Conservation (phyloP, 2,113 vertebrate genomes). For the Telmatochromis sp. region DNA sequence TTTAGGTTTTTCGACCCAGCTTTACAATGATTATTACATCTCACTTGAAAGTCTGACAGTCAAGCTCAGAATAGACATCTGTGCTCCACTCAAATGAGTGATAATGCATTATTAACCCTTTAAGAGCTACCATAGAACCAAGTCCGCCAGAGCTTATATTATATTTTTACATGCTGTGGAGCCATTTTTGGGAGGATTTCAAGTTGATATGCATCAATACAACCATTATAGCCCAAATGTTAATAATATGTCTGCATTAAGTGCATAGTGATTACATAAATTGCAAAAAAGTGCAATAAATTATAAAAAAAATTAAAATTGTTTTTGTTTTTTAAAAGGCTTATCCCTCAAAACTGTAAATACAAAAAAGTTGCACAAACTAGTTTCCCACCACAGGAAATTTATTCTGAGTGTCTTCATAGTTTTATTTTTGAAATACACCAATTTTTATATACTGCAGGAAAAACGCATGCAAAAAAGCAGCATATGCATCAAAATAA, state of each 20-base stretch:
- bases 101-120: fast-evolving
- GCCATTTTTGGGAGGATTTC: fast-evolving
- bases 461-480: fast-evolving
- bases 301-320: fast-evolving
- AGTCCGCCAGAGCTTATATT: fast-evolving
- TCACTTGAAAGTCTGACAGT: not conserved
- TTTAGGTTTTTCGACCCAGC: not conserved
- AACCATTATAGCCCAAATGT: fast-evolving
- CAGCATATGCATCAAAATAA: no score
- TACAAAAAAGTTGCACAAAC: fast-evolving
- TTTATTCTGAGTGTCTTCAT: no score
- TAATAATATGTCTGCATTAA: no score
- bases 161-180: no score
- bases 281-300: no score
- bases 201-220: fast-evolving
- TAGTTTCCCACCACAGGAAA: no score
- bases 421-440: no score
- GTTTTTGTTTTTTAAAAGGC: no score
- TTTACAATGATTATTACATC: not conserved
- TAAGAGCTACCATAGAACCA: no score
- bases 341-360: no score
- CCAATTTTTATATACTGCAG: no score
- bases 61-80: fast-evolving
- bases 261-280: fast-evolving
- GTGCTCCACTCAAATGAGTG: fast-evolving